These are phyloP conservation scores for Scaptomyza polygonia DNA, from an alignment of 2,888 invertebrate species.

Conservation along the genomic window DNA sequence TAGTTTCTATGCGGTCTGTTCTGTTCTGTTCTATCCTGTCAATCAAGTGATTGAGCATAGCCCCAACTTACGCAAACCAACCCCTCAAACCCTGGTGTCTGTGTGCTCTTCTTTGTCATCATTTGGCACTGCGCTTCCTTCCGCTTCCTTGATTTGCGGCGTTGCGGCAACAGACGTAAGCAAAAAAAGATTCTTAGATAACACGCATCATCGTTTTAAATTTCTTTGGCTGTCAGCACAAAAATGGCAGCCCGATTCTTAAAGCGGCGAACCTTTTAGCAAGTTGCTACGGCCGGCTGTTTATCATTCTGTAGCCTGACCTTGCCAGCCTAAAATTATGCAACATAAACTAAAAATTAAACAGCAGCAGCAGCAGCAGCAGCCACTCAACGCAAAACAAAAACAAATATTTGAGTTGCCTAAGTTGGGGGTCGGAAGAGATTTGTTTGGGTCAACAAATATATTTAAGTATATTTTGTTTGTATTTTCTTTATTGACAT, in stretches of 20 bases:
- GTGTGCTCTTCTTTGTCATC: not conserved
- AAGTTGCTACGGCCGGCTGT: not conserved
- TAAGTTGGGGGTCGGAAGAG: not conserved
- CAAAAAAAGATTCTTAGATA: constrained; percentile 32
- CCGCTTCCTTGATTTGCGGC: constrained; percentile 49
- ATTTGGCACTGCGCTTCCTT: constrained; percentile 22
- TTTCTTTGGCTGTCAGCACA: constrained; percentile 56
- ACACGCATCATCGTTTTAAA: constrained; percentile 44
- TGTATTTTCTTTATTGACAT: constrained; percentile 28
- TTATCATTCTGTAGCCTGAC: constrained; percentile 37
- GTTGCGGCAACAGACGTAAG: constrained; percentile 8
- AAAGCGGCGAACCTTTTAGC: constrained; percentile 33
- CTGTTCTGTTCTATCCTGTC: too few relatives aligned
- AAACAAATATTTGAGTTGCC: constrained; percentile 43
- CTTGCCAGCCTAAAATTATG: constrained; percentile 66
- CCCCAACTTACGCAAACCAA: not conserved
- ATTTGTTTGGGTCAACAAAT: not conserved
- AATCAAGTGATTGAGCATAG: constrained; percentile 72
- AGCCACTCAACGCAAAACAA: constrained; percentile 28
- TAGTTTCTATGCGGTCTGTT: constrained; percentile 45
- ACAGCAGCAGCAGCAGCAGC: too few relatives aligned
- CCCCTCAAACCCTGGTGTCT: not conserved
- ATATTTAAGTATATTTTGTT: constrained; percentile 19
- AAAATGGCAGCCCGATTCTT: constrained; percentile 26
- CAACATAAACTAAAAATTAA: constrained; percentile 78